These are phyloP conservation scores for Episyrphus balteatus DNA, from an alignment of 1,140 invertebrate genomes.

Conservation along the genomic window DNA sequence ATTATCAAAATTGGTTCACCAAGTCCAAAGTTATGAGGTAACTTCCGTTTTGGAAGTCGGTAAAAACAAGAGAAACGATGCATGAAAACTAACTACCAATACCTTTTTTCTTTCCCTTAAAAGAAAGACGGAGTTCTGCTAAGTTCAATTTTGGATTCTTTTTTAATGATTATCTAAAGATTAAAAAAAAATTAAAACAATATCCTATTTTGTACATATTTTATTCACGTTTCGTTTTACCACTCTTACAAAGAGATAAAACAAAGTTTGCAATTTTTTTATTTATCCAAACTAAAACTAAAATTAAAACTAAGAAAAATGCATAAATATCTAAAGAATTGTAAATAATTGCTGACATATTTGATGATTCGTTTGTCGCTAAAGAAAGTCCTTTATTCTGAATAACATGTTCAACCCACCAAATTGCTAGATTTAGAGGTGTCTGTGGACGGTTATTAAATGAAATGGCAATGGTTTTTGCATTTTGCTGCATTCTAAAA, in stretches of 20 bases:
- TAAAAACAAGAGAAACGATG: no score
- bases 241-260: neutral
- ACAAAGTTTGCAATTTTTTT: neutral
- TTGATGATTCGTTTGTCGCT: slow-evolving; percentile 36
- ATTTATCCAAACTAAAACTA: slow-evolving; percentile 1
- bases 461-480: slow-evolving; percentile 36
- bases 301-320: slow-evolving; percentile 20
- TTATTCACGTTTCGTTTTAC: neutral
- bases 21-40: no score
- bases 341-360: slow-evolving; percentile 49
- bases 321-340: slow-evolving; percentile 49
- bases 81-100: no score
- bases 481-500: slow-evolving; percentile 33
- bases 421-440: slow-evolving; percentile 41
- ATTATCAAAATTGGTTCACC: no score
- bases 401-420: slow-evolving; percentile 45
- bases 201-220: no score
- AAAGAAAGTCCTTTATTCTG: slow-evolving; percentile 38
- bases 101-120: no score
- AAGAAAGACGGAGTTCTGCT: no score
- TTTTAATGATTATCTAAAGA: no score
- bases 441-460: slow-evolving; percentile 41
- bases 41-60: no score
- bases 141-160: no score
- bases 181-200: no score